Percentiles rank a stretch among this genome's conserved stretches.
phyloP scores from a whole-genome alignment of 2,113 vertebrate genomes.

The Aix galericulata region DNA sequence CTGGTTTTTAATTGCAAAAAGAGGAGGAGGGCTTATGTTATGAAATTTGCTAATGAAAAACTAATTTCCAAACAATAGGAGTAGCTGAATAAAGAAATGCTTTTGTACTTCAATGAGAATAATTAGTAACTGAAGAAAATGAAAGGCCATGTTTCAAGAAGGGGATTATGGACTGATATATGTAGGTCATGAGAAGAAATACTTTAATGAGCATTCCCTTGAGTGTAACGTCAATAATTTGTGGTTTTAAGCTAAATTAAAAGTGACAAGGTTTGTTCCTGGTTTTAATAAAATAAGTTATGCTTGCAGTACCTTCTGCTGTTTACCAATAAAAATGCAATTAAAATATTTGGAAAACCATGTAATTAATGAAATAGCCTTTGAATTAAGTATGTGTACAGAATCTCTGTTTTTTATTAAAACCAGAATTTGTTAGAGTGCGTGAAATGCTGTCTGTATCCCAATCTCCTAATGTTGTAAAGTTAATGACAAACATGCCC shows the following conservation, averaged over 20 bases:
- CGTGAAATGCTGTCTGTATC: neutral
- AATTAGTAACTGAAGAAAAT: slow-evolving; percentile 37
- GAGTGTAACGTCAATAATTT: slow-evolving; percentile 27
- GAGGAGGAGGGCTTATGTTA: neutral
- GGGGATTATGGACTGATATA: slow-evolving; percentile 13
- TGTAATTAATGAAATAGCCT: slow-evolving; percentile 1
- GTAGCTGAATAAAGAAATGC: slow-evolving; percentile 9
- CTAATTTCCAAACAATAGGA: slow-evolving; percentile 33
- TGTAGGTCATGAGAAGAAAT: slow-evolving; percentile 42
- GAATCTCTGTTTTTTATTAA: neutral
- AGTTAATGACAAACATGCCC: neutral
- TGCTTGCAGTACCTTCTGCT: slow-evolving; percentile 20
- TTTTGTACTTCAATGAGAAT: slow-evolving; percentile 1
- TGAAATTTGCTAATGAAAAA: slow-evolving; percentile 41
- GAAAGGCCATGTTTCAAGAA: neutral
- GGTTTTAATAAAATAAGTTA: slow-evolving; percentile 36
- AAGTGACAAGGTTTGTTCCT: slow-evolving; percentile 28
- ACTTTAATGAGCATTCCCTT: slow-evolving; percentile 32
- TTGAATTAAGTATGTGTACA: neutral
- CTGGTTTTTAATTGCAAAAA: neutral
- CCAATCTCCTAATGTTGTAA: neutral
- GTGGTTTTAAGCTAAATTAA: slow-evolving; percentile 30
- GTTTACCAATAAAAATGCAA: slow-evolving; percentile 27
- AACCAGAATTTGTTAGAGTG: neutral
- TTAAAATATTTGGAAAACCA: slow-evolving; percentile 32